These are phyloP conservation scores for Sinella curviseta DNA, from an alignment of 1,140 invertebrate species.

Conservation along the genomic window DNA sequence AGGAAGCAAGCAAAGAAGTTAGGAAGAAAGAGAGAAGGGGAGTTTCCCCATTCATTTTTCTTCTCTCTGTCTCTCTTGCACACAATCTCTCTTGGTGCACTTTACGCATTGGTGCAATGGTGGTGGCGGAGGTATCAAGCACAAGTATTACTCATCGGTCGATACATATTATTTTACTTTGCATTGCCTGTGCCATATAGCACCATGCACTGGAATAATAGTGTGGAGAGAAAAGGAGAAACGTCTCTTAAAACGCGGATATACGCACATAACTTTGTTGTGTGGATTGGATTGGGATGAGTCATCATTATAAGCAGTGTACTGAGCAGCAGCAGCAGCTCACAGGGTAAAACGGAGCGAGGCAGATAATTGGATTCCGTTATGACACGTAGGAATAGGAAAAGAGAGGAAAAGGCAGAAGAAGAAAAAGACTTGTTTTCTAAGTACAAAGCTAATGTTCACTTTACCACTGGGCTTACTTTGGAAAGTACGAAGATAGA, in stretches of 20 bases:
- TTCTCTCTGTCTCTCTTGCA: too few relatives aligned
- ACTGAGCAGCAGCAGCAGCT: not conserved
- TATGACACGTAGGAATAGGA: not conserved
- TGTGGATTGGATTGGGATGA: not conserved
- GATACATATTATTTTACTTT: not conserved
- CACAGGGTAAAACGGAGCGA: not conserved
- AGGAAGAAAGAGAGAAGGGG: constrained; percentile 1
- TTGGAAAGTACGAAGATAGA: not conserved
- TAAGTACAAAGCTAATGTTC: not conserved
- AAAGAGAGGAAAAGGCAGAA: not conserved
- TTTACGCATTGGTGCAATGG: not conserved
- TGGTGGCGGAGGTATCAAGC: not conserved
- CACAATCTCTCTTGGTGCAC: not conserved
- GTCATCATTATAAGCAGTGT: not conserved
- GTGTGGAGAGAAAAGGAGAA: not conserved
- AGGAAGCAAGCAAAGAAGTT: not conserved
- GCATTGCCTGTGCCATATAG: too few relatives aligned
- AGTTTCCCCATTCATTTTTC: constrained; percentile 10
- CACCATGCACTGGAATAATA: too few relatives aligned
- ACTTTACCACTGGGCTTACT: not conserved
- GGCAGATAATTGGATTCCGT: constrained; percentile 12
- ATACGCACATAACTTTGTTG: too few relatives aligned
- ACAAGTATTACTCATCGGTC: not conserved
- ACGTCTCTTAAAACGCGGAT: too few relatives aligned
- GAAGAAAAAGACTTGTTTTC: not conserved